Base-by-base conservation (phyloP, 1,140 invertebrate species). In the Drosophila azteca region DNA sequence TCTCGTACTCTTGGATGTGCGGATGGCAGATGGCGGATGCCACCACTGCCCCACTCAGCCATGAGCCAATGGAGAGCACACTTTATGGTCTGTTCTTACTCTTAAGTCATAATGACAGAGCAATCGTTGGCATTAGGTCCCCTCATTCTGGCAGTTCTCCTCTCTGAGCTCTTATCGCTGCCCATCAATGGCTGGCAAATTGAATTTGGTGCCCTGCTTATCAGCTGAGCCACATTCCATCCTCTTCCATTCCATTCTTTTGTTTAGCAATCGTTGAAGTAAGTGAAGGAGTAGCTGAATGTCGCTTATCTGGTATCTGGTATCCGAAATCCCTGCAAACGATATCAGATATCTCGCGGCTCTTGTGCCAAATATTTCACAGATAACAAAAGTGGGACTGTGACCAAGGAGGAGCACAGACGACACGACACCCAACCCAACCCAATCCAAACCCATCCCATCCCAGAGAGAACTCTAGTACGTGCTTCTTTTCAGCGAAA, bases 151-250 rank as follows among this genome's bases (percentile, higher is more conserved):
- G 9, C 3, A 11, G 3, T 43, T 41, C 11, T 11, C 20, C 24
- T 15, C 29, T n/a, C 6, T 8, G 11, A 54, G 43, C 43, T 41
- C 58, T 55, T 71, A 71, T 63, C 50, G 17, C 54, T 13, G 35
- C 31, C 41, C 54, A 44, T 57, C 11, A 17, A 51, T 71, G 20
- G 52, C 24, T 35, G 46, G 35, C 35, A 74, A 65, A 74, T 74
- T 72, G 60, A 65, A 65, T 74, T 74, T 43, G 49, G 26, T 65
- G 22, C 44, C 41, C 49, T 64, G 67, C 67, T 64, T 70, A 61
- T 70, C 53, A 51, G 61, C 29, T 64, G 44, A 54, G 61, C 60
- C 51, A 22, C 31, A 35, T 53, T 35, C 31, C 31, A 39, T 20
- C 11, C 39, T 53, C 46, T 3, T 44, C 26, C 22, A 24, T 39